Base-by-base conservation (phyloP, 2,113 vertebrate species). In the Labrus mixtus region DNA sequence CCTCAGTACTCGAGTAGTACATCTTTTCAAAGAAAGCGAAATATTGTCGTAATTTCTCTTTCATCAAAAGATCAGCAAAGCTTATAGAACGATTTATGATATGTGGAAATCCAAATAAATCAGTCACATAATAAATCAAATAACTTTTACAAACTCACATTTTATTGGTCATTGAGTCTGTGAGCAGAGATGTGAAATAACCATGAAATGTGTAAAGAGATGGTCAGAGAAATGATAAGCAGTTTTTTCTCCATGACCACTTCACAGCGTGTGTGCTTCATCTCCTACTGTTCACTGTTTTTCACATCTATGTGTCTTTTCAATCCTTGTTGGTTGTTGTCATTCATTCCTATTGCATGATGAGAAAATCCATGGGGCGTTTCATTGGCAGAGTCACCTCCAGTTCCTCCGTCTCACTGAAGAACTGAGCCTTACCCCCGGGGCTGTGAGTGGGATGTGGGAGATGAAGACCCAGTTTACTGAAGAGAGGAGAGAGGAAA, bases 391-490 rank as follows among this genome's bases (percentile, higher is more conserved):
- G 75, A 16, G 95, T 96, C 87, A 99, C 92, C 93, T 99, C 94
- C 76, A 99, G 93, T 48, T 91, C 95, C 70, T 94, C 93, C 37
- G 84, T 89, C 48, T 97, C 96, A 0, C 85, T 76, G 37, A 93
- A 88, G 83, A 97, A 98, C 51, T 81, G 80, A 53, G 96, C 98
- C 83, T 90, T 97, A 1, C 95, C 95, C 41, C 89, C 93, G 36
- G 89, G 88, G 68, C 83, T 89, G 84, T 97, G 93, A 36, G 97
- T 93, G 1, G 88, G 91, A 56, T 97, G 93, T 8, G 97, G 97
- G 20, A 99, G 94, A 58, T 96, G 96, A 67, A 99, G 87, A 59
- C 96, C 93, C 51, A 99, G 91, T 85, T 96, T 97, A 89, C 97
- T 99, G 91, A 45, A 77, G 87, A 83, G 79, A 46, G 86, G 23